phyloP scores from a whole-genome alignment of 2,797 vertebrate genomes.

The Fringilla coelebs region DNA sequence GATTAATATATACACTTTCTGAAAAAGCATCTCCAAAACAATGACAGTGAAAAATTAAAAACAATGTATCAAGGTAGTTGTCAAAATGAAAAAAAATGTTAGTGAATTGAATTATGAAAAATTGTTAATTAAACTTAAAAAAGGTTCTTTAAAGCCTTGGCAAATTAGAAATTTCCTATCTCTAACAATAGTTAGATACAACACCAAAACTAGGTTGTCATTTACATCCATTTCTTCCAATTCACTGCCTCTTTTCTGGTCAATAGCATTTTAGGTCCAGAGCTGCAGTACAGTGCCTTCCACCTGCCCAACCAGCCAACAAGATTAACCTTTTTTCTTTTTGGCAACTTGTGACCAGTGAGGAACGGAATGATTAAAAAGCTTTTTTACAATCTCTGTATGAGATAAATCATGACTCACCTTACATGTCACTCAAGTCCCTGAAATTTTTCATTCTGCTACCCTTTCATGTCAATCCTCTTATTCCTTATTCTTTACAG shows the following conservation, averaged over 20 bases:
- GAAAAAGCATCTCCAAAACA: background rate
- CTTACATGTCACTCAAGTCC: background rate
- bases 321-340: background rate
- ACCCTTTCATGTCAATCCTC: background rate
- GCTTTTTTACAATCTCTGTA: background rate
- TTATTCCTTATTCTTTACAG: background rate
- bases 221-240: background rate
- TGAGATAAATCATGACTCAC: background rate
- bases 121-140: background rate
- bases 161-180: background rate
- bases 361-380: background rate
- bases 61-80: background rate
- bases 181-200: background rate
- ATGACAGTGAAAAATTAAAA: background rate
- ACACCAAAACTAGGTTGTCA: background rate
- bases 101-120: background rate
- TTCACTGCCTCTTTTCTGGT: background rate
- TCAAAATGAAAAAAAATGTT: background rate
- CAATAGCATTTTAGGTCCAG: background rate
- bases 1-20: background rate
- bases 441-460: background rate
- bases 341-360: background rate
- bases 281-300: background rate
- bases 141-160: background rate
- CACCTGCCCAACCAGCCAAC: background rate